These are phyloP conservation scores for Trichacis sp. DNA, from an alignment of 2,888 invertebrate genomes.

Conservation along the genomic window DNA sequence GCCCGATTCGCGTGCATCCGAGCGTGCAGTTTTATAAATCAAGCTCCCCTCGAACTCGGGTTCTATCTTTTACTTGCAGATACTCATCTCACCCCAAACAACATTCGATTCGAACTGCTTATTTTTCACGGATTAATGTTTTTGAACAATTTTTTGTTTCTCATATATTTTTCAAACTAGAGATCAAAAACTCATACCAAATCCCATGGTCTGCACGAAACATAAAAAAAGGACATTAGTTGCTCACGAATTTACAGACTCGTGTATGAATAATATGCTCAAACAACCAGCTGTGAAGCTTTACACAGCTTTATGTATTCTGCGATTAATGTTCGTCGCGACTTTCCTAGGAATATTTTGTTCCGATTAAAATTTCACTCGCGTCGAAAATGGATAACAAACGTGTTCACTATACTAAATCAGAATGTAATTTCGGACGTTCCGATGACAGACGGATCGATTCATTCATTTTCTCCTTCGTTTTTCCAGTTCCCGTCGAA, in stretches of 20 bases:
- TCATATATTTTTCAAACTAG: too few species aligned
- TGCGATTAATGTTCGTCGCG: too few species aligned
- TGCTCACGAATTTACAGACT: too few species aligned
- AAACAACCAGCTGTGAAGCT: too few species aligned
- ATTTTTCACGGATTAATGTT: not conserved
- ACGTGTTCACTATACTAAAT: slow-evolving; percentile 19
- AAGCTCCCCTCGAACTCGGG: slow-evolving; percentile 31
- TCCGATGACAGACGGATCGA: slow-evolving; percentile 24
- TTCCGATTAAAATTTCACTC: too few species aligned
- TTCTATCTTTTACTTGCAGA: slow-evolving; percentile 24
- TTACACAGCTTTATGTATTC: too few species aligned
- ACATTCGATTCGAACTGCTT: slow-evolving; percentile 14
- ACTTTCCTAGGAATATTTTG: too few species aligned
- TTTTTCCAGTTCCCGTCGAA: slow-evolving; percentile 27
- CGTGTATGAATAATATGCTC: too few species aligned
- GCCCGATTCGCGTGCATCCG: slow-evolving; percentile 42
- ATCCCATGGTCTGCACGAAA: too few species aligned
- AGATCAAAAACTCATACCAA: too few species aligned
- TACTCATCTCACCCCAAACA: slow-evolving; percentile 25
- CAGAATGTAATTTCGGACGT: slow-evolving; percentile 19
- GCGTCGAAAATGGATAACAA: not conserved
- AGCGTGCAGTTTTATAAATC: slow-evolving; percentile 53
- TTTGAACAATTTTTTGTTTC: too few species aligned
- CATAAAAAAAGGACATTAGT: too few species aligned
- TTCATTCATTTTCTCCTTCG: slow-evolving; percentile 16